Evolutionary conservation across 2,797 vertebrate species (phyloP).

Genomic region (Bryconaethiops microstoma): DNA sequence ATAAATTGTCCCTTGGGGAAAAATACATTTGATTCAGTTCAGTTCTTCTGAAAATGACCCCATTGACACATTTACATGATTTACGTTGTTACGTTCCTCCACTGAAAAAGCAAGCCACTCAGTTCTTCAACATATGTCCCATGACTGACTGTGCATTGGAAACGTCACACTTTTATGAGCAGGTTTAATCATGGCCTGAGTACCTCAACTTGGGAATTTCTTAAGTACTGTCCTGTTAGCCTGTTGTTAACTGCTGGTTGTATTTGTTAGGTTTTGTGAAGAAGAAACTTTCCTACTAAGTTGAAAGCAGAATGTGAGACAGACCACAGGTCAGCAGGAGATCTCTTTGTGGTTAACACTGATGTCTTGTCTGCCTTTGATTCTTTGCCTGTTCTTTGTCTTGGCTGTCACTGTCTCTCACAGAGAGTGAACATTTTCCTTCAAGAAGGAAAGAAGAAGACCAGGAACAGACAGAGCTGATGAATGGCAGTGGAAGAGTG

Average conservation of each 20-base stretch:
- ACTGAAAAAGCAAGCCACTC: no score
- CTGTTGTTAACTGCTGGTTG: not conserved
- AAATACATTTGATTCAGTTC: no score
- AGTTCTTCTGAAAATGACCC: no score
- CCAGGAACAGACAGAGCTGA: conserved; percentile 22
- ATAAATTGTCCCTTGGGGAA: no score
- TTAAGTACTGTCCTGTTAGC: no score
- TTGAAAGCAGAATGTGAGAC: not conserved
- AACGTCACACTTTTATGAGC: no score
- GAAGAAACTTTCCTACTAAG: not conserved
- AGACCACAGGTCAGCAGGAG: not conserved
- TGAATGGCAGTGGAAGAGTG: conserved; percentile 16
- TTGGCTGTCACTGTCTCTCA: not conserved
- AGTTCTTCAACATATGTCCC: no score
- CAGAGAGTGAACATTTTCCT: conserved; percentile 30
- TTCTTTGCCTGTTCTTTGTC: conserved; percentile 17
- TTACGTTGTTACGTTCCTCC: no score
- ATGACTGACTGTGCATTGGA: no score
- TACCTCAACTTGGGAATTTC: not conserved
- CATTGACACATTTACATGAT: no score
- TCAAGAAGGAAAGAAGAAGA: not conserved
- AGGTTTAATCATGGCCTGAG: not conserved
- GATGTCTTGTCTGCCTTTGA: conserved; percentile 5
- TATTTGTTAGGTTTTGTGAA: not conserved
- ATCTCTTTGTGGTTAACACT: conserved; percentile 11